These are phyloP conservation scores for Stichodactyla mertensii DNA, from an alignment of 64 coral and sea anemone species.

Conservation along the genomic window DNA sequence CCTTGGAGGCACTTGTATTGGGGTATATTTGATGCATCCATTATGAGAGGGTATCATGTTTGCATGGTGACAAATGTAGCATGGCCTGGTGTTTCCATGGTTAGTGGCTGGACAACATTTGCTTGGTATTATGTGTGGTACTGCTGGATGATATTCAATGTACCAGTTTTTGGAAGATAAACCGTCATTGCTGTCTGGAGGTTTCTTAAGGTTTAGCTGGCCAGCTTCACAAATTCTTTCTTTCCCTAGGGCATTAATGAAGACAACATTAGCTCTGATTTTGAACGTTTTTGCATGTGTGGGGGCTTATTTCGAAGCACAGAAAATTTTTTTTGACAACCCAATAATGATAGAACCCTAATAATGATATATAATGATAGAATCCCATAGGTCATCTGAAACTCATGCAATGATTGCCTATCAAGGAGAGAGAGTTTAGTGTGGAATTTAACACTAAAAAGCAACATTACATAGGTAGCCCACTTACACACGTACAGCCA, in stretches of 20 bases:
- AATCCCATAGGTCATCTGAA: too few relatives aligned
- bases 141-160: conserved; percentile 10
- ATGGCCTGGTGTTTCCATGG: conserved; percentile 10
- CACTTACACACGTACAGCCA: too few relatives aligned
- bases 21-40: conserved; percentile 15
- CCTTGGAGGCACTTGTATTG: neutral
- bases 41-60: conserved; percentile 7
- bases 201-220: neutral
- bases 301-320: too few relatives aligned
- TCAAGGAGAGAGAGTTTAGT: too few relatives aligned
- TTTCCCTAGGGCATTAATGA: neutral
- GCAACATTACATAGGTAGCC: too few relatives aligned
- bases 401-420: too few relatives aligned
- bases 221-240: conserved; percentile 6
- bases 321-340: too few relatives aligned
- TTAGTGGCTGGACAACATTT: neutral
- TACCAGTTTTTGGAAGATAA: conserved; percentile 1
- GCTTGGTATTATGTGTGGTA: neutral
- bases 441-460: too few relatives aligned
- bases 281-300: neutral
- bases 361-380: too few relatives aligned
- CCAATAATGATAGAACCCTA: too few relatives aligned
- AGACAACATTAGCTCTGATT: neutral
- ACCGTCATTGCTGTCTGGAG: neutral
- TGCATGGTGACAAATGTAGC: conserved; percentile 13